These are phyloP conservation scores for Callosobruchus maculatus DNA, from an alignment of 2,888 invertebrate genomes.

Conservation along the genomic window DNA sequence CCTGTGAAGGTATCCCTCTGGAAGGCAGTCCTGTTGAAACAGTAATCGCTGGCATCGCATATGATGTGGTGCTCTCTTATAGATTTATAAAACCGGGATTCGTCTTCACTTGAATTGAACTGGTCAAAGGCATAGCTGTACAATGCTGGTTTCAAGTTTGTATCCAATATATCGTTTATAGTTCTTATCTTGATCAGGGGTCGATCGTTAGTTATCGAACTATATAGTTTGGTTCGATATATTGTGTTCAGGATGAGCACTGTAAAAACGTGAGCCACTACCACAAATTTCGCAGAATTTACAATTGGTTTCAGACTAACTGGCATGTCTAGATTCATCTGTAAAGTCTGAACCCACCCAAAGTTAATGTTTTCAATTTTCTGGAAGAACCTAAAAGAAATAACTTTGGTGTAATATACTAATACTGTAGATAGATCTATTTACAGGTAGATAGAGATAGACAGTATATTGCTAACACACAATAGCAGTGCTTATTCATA, in stretches of 20 bases:
- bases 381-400: not conserved
- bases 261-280: conserved; percentile 4
- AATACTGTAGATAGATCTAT: too few species aligned
- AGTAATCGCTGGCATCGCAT: not conserved
- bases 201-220: conserved; percentile 5
- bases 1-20: conserved; percentile 4
- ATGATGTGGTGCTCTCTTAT: not conserved
- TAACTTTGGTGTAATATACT: too few species aligned
- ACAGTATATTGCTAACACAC: too few species aligned
- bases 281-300: conserved; percentile 1
- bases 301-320: not conserved
- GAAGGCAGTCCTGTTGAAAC: conserved; percentile 9
- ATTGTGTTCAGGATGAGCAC: conserved; percentile 5
- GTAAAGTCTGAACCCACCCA: not conserved
- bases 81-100: not conserved
- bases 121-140: not conserved
- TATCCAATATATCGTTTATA: conserved; percentile 3
- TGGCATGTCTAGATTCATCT: conserved; percentile 3
- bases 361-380: not conserved
- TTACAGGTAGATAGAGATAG: too few species aligned
- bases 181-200: not conserved
- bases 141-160: conserved; percentile 3
- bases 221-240: conserved; percentile 11
- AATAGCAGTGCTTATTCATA: too few species aligned
- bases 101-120: not conserved